Evolutionary conservation across 2,797 vertebrate species (phyloP), one percentile per base, ranked within the genome.

Genomic region (Poliocrania exsul): DNA sequence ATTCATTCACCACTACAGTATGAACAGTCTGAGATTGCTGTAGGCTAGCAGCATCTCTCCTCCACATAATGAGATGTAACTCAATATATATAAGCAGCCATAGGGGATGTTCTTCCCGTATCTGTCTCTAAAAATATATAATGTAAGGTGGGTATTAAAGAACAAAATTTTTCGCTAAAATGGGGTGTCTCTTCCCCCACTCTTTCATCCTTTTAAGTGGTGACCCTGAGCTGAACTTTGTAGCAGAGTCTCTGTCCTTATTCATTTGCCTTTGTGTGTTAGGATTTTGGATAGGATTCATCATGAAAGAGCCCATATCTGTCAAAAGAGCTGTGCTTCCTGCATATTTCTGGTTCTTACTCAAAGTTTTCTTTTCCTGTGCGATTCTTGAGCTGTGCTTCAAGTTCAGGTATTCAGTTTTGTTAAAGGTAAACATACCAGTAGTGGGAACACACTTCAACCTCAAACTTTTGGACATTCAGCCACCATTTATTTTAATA

Each of bases 381-480:
- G 58, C 56, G 67, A 77, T 90, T 75, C 72, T 90, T 74, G 44
- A 92, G 60, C 73, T 83, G 25, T 40, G n/a, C 40, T 90, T 87
- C 84, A 61, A 47, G 53, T 73, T 82, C 89, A 94, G 89, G 73
- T 86, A 70, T 92, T 95, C 79, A 50, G 23, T 80, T 90, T 87
- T 75, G 47, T 66, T 95, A 44, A 82, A 88, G 50, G 61, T 79
- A 94, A 95, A 91, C 54, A 75, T 71, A 37, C 12, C 65, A 83
- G 50, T 17, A 66, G 35, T 20, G 6, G 65, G 44, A 92, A 58
- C 38, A 72, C 23, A 65, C 46, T 74, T 87, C 50, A 75, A n/a
- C 54, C 49, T 78, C 37, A 49, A 89, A 66, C 31, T 88, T 91
- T 57, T 70, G 33, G 61, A 87, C 20, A 49, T 73, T 91, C 44